Base-by-base conservation (phyloP, 2,113 vertebrate genomes). In the Probosciger aterrimus region DNA sequence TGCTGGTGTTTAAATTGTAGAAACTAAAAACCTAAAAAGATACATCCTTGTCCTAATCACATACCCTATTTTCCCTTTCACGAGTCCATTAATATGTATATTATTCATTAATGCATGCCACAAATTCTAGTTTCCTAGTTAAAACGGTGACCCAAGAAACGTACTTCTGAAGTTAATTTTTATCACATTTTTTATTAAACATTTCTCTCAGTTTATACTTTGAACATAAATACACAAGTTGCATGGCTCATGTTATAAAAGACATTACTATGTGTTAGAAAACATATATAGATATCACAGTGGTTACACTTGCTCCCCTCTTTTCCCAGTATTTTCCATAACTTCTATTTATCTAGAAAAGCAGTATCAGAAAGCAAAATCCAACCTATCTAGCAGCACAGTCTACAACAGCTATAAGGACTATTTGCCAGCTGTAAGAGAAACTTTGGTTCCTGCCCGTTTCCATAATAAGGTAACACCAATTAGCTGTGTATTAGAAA, bases 181-280 rank as follows among this genome's bases (percentile, higher is more conserved):
- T 93, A 93, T 64, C 65, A 59, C 39, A 71, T 85, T 88, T 96
- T 95, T 97, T 92, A 97, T 96, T 95, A 96, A 97, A 96, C 19
- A 57, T 80, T 92, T 90, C 95, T 88, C 33, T 82, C 63, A 92
- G 44, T 87, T 96, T 95, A 95, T 64, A 87, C 55, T 96, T 94
- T 69, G 30, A 77, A 94, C 90, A 97, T 96, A 97, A 96, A 97
- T 96, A 96, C 73, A 88, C 33, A 87, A 70, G 33, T 88, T 95
- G 93, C 91, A 95, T 93, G 95, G 96, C 92, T 97, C 85, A 92
- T 73, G 91, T 96, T 97, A 97, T 73, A 95, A 90, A 95, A 95
- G 25, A 92, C 70, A 86, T 57, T 90, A 90, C 71, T 78, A 82
- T 67, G 74, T 88, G 86, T 97, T 97, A 97, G 92, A 96, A 97